phyloP scores from a whole-genome alignment of 2,888 invertebrate species.

The Trissolcus brochymenae region DNA sequence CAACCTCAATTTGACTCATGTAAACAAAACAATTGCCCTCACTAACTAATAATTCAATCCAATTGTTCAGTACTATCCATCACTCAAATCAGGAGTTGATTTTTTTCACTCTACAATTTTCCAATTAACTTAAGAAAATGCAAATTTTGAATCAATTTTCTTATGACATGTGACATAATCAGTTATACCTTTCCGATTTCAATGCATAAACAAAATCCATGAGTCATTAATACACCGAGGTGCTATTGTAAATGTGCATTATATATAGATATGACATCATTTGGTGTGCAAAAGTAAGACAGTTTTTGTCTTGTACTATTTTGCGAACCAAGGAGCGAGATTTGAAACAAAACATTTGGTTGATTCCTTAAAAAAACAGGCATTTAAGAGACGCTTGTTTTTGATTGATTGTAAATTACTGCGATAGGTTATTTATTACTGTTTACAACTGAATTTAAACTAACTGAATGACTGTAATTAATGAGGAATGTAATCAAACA shows the following conservation, averaged over 20 bases:
- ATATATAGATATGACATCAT: slow-evolving; percentile 60
- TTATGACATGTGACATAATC: slow-evolving; percentile 12
- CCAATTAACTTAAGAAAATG: not conserved
- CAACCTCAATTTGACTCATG: slow-evolving; percentile 36
- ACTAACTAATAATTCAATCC: slow-evolving; percentile 26
- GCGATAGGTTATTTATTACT: too few species aligned
- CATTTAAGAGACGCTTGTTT: too few species aligned
- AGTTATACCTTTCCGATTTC: slow-evolving; percentile 26
- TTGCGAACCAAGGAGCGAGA: slow-evolving; percentile 13
- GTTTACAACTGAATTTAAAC: too few species aligned
- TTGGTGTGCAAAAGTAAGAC: slow-evolving; percentile 40
- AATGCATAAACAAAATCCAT: slow-evolving; percentile 48
- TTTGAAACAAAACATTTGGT: too few species aligned
- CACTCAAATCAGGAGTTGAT: not conserved
- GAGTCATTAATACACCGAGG: slow-evolving; percentile 31
- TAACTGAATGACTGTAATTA: not conserved
- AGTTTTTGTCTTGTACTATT: not conserved
- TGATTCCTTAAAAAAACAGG: not conserved
- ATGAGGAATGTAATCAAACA: not conserved
- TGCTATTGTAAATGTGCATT: slow-evolving; percentile 36
- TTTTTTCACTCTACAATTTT: not conserved
- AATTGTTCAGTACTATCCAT: slow-evolving; percentile 1
- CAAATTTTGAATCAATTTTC: not conserved
- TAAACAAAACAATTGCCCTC: slow-evolving; percentile 50
- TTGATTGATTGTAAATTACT: too few species aligned